Evolutionary conservation across 2,113 vertebrate species (phyloP).

Genomic region (Neodon shergylaensis): DNA sequence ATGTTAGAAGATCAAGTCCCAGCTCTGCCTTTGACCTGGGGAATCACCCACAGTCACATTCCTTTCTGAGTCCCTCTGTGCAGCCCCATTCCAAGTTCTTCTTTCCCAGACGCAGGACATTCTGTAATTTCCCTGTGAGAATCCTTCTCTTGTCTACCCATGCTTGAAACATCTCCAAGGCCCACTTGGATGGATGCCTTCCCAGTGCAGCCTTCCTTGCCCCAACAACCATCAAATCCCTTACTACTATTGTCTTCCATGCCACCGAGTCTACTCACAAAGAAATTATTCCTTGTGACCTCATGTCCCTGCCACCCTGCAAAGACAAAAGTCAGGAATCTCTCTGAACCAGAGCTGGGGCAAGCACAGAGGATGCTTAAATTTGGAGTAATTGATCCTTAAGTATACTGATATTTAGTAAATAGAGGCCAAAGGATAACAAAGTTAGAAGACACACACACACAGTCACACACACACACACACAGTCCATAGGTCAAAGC

Average conservation of each 20-base stretch:
- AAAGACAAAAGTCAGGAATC: background rate
- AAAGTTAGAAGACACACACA: background rate
- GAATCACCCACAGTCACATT: fast-evolving
- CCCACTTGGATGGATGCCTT: background rate
- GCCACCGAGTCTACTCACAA: background rate
- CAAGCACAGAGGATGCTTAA: background rate
- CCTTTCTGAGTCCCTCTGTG: background rate
- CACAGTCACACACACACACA: no score
- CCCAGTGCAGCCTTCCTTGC: fast-evolving
- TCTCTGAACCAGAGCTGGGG: background rate
- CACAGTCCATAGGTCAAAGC: no score
- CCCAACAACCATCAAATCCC: no score
- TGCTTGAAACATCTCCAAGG: background rate
- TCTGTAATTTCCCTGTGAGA: background rate
- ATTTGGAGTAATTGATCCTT: background rate
- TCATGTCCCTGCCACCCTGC: no score
- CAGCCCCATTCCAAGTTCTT: fast-evolving
- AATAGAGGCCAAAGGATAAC: background rate
- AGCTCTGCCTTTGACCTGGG: background rate
- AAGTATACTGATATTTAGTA: background rate
- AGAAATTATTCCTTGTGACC: background rate
- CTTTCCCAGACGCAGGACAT: background rate
- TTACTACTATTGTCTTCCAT: background rate
- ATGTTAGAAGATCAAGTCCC: background rate
- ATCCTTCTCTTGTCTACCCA: background rate